Percentiles rank a stretch among this genome's conserved stretches.
Conservation (phyloP, 2,888 invertebrate species). For the Dolomedes plantarius region DNA sequence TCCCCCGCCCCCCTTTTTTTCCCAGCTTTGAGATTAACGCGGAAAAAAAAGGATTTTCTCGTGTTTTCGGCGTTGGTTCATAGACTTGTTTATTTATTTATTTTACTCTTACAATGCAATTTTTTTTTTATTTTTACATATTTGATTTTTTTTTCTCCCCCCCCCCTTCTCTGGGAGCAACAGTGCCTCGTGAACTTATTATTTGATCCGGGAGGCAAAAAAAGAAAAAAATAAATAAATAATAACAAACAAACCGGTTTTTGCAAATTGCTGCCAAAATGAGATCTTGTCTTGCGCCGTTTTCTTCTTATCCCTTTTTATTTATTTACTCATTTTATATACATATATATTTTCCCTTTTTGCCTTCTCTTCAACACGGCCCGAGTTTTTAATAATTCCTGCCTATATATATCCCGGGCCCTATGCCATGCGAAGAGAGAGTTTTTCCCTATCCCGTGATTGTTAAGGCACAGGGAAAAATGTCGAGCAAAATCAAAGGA, state of each 20-base stretch:
- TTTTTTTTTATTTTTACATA: constrained; percentile 23
- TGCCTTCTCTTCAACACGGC: constrained; percentile 17
- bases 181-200: constrained; percentile 47
- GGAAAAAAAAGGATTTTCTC: constrained; percentile 34
- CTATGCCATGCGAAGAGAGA: background rate
- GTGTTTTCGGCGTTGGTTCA: constrained; percentile 49
- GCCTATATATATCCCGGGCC: background rate
- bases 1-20: no score
- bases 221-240: background rate
- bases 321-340: constrained; percentile 20
- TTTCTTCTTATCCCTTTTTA: constrained; percentile 14
- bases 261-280: constrained; percentile 29
- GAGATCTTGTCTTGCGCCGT: constrained; percentile 23
- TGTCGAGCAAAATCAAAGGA: constrained; percentile 27
- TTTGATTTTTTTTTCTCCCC: no score
- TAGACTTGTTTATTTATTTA: constrained; percentile 59
- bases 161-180: constrained; percentile 13
- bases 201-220: constrained; percentile 60
- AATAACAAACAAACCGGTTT: constrained; percentile 6
- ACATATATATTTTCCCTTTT: constrained; percentile 5
- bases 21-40: constrained; percentile 49
- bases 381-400: constrained; percentile 64
- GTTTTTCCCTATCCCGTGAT: constrained; percentile 18
- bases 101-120: constrained; percentile 27
- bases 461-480: constrained; percentile 48